Conservation (phyloP, 2,888 invertebrate genomes). For the Pharmacophagus antenor region DNA sequence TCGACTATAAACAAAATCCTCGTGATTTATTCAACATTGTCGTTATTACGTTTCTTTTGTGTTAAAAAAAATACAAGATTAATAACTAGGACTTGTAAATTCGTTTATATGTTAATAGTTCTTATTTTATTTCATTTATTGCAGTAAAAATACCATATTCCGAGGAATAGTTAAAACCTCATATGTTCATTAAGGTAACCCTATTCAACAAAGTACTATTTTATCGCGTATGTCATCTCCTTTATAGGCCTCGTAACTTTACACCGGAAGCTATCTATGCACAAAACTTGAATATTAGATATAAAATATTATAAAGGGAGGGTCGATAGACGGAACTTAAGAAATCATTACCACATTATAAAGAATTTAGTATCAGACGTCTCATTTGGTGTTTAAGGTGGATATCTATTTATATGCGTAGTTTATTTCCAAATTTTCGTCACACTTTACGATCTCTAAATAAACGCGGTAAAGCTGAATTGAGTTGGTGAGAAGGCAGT, state of each 20-base stretch:
- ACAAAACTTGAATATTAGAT: conserved; percentile 28
- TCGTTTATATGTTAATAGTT: too few relatives aligned
- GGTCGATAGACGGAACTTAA: conserved; percentile 3
- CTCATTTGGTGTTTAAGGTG: conserved; percentile 4
- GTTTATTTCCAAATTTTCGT: conserved; percentile 21
- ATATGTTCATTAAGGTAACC: conserved; percentile 18
- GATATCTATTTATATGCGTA: conserved; percentile 14
- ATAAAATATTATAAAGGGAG: conserved; percentile 14
- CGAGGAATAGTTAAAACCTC: conserved; percentile 6
- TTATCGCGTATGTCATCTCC: conserved; percentile 25
- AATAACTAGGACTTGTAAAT: too few relatives aligned
- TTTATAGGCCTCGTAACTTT: conserved; percentile 26
- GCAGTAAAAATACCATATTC: neutral
- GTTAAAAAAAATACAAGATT: too few relatives aligned
- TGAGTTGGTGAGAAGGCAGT: conserved; percentile 18
- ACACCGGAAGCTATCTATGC: conserved; percentile 24
- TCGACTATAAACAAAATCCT: too few relatives aligned
- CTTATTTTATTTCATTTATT: neutral
- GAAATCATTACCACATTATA: conserved; percentile 22
- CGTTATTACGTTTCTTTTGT: too few relatives aligned
- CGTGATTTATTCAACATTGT: too few relatives aligned
- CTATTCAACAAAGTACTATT: conserved; percentile 19
- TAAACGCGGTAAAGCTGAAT: conserved; percentile 28
- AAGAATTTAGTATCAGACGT: conserved; percentile 21
- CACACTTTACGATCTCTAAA: conserved; percentile 27